These are phyloP conservation scores for Pyrrhia umbra DNA, from an alignment of 2,888 invertebrate species.

Conservation along the genomic window DNA sequence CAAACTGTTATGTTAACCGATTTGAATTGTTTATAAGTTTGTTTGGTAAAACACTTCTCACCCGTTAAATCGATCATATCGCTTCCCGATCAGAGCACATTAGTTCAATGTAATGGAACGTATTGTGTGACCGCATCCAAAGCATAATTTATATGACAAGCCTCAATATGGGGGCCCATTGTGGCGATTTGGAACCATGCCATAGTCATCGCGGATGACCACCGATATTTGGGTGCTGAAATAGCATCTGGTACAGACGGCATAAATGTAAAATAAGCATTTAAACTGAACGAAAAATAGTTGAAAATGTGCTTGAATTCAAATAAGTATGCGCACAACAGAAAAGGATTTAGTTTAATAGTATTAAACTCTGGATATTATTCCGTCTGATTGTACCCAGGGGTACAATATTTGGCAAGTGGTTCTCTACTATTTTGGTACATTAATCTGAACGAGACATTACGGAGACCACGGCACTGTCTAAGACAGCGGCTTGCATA, in stretches of 20 bases:
- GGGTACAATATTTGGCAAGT: constrained; percentile 56
- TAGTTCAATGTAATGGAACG: constrained; percentile 79
- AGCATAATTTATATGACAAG: constrained; percentile 80
- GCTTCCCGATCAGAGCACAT: constrained; percentile 63
- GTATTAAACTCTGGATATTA: constrained; percentile 36
- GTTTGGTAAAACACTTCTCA: constrained; percentile 46
- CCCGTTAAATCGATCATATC: constrained; percentile 57
- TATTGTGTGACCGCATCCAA: constrained; percentile 74
- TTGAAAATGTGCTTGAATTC: constrained; percentile 16
- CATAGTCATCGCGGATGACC: constrained; percentile 70
- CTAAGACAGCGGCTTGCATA: constrained; percentile 67
- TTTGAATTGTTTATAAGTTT: constrained; percentile 48
- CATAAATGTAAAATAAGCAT: constrained; percentile 24
- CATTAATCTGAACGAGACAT: constrained; percentile 63
- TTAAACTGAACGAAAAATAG: constrained; percentile 25
- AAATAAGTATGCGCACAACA: constrained; percentile 7
- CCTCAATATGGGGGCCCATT: constrained; percentile 69
- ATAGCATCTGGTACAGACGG: constrained; percentile 61
- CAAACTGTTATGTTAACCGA: constrained; percentile 34
- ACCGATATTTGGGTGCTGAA: constrained; percentile 65
- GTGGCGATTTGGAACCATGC: constrained; percentile 81
- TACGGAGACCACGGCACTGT: constrained; percentile 49
- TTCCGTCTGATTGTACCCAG: constrained; percentile 46
- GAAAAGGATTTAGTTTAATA: constrained; percentile 40
- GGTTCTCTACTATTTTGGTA: constrained; percentile 44